Evolutionary conservation across 2,888 invertebrate species (phyloP).

Genomic region (Metopia argyrocephala): DNA sequence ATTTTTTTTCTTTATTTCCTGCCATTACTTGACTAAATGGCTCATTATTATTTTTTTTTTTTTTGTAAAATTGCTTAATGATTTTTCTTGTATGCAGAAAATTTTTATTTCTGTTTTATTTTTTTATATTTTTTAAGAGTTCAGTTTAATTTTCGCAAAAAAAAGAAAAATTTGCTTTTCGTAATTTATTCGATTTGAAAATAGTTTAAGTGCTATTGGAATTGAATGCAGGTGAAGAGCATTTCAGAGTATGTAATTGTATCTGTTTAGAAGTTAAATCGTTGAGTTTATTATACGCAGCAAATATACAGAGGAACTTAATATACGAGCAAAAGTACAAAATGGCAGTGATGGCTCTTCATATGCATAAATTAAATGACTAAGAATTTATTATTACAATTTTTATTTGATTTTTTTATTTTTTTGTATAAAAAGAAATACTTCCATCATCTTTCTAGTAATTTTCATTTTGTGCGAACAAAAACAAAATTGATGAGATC

Average conservation of each 20-base stretch:
- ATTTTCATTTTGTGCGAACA: background rate
- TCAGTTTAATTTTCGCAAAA: background rate
- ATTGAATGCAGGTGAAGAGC: background rate
- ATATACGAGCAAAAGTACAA: slow-evolving; percentile 5
- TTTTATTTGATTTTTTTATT: too few species aligned
- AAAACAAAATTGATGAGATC: slow-evolving; percentile 42
- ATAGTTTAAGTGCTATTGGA: slow-evolving; percentile 1
- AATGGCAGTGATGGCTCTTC: slow-evolving; percentile 8
- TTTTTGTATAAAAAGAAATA: too few species aligned
- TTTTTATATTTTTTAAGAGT: background rate
- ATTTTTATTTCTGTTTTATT: background rate
- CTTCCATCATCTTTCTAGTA: background rate
- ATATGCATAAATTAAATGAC: slow-evolving; percentile 3
- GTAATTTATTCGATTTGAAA: background rate
- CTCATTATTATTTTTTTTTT: too few species aligned
- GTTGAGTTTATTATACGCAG: slow-evolving; percentile 20
- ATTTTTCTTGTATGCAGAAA: background rate
- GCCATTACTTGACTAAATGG: background rate
- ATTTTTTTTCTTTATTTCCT: background rate
- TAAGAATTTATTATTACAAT: slow-evolving; percentile 29
- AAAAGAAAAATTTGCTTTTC: background rate
- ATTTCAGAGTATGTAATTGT: background rate
- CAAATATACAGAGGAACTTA: slow-evolving; percentile 9
- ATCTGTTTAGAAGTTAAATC: background rate
- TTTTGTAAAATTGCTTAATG: background rate